Evolutionary conservation across 2,113 vertebrate species (phyloP), one percentile per base, ranked within the genome.

Genomic region (Percopsis transmontana): DNA sequence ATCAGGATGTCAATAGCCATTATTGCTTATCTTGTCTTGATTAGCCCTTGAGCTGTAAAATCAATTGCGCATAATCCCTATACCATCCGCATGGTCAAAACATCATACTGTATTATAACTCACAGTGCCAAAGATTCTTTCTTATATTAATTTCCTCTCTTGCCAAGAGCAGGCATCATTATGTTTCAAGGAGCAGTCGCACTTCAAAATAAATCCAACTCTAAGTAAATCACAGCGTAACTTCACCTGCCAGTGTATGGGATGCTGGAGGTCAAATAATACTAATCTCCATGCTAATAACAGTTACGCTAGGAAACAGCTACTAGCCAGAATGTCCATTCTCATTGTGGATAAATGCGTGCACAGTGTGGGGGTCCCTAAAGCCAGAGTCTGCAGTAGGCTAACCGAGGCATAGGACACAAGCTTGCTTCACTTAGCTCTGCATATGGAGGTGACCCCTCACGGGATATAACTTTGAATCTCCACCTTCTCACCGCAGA

Each of bases 1-100:
- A 91, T 91, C 81, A 87, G 74, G 68, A 82, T 85, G 88, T 70
- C 90, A 87, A 91, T 90, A 85, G 66, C 69, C 79, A 79, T 88
- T 87, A 90, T 87, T 74, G 72, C 73, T 81, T 80, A 83, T 87
- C 87, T 88, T 84, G 82, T 90, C 87, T 87, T 87, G 84, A 90
- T 90, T 85, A 90, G 87, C 85, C 82, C 72, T 75, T 48, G 58
- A 72, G 77, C 80, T 82, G 74, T 72, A 76, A 85, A 86, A 88
- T 90, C 89, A 87, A 89, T 91, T 70, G 63, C 54, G 47, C 72
- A 86, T 84, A 79, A 87, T 85, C 86, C 72, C 27, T 58, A 89
- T 84, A 63, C 68, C 57, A 13, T 82, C 77, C 48, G 40, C 40
- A 54, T 48, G 83, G 86, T 88, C 81, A 85, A 62, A 67, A 72